Conservation (phyloP, 2,888 invertebrate species). For the Eristalis pertinax region DNA sequence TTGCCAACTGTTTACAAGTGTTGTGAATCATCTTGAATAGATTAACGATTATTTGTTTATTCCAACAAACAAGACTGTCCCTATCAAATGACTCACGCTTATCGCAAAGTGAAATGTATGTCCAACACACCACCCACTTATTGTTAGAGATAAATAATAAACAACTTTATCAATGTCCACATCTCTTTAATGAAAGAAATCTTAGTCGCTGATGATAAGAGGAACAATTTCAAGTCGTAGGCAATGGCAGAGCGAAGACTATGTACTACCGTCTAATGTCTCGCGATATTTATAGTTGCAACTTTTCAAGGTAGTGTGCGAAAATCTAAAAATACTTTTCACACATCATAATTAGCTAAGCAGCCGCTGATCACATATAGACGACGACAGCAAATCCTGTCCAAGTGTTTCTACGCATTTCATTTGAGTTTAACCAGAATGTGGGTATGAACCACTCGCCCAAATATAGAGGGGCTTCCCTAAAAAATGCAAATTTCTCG, state of each 20-base stretch:
- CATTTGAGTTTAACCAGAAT: background rate
- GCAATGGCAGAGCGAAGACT: background rate
- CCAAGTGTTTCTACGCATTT: background rate
- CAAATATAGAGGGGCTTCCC: background rate
- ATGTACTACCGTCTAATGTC: constrained; percentile 19
- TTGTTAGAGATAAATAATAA: background rate
- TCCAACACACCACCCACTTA: background rate
- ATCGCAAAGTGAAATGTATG: background rate
- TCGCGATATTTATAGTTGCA: constrained; percentile 5
- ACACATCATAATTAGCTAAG: background rate
- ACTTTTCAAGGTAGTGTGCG: constrained; percentile 32
- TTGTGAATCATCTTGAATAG: too few species aligned
- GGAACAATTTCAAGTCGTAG: background rate
- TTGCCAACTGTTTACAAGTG: too few species aligned
- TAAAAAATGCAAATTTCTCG: background rate
- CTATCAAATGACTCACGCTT: background rate
- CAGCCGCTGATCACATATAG: background rate
- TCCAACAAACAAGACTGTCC: background rate
- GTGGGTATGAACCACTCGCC: background rate
- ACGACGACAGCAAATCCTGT: background rate
- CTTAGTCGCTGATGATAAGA: background rate
- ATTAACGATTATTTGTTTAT: background rate
- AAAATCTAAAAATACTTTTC: constrained; percentile 1
- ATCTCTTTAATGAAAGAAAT: background rate
- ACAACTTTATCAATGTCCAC: background rate